phyloP scores from a whole-genome alignment of 2,888 invertebrate species.

The Cryptocheilus praepositus region DNA sequence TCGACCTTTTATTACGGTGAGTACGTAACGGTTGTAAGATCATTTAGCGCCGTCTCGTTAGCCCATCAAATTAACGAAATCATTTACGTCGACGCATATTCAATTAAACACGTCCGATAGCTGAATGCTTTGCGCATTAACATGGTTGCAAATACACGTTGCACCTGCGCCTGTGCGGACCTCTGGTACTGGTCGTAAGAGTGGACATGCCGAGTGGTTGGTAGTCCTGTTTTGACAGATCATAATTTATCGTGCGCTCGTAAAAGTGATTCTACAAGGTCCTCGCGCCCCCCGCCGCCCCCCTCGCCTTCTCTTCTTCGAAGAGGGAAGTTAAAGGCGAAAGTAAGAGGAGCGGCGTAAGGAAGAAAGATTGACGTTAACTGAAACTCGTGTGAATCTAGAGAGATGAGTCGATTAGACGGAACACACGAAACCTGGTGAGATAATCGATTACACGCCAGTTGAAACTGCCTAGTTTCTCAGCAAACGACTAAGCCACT shows the following conservation, averaged over 20 bases:
- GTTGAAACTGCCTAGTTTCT: no score
- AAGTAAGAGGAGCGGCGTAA: not conserved
- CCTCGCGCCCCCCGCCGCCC: conserved; percentile 19
- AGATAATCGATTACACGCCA: no score
- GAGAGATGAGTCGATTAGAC: conserved; percentile 2
- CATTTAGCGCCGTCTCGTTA: not conserved
- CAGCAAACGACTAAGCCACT: no score
- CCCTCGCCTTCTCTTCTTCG: conserved; percentile 20
- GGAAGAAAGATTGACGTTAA: conserved; percentile 23
- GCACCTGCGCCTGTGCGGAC: conserved; percentile 37
- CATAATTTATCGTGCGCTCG: conserved; percentile 64
- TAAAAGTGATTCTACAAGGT: conserved; percentile 59
- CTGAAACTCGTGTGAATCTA: conserved; percentile 19
- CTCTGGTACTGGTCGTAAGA: conserved; percentile 40
- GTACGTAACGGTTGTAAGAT: no score
- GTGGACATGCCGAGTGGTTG: conserved; percentile 53
- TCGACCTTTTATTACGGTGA: no score
- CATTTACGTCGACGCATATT: conserved; percentile 10
- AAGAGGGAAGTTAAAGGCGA: not conserved
- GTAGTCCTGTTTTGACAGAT: conserved; percentile 66
- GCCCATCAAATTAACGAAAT: conserved; percentile 8
- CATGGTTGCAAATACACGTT: conserved; percentile 20
- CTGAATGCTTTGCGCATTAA: not conserved
- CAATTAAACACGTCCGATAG: conserved; percentile 28
- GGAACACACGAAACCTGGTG: not conserved